Evolutionary conservation across 2,888 invertebrate genomes (phyloP).

Genomic region (Timandra comae): DNA sequence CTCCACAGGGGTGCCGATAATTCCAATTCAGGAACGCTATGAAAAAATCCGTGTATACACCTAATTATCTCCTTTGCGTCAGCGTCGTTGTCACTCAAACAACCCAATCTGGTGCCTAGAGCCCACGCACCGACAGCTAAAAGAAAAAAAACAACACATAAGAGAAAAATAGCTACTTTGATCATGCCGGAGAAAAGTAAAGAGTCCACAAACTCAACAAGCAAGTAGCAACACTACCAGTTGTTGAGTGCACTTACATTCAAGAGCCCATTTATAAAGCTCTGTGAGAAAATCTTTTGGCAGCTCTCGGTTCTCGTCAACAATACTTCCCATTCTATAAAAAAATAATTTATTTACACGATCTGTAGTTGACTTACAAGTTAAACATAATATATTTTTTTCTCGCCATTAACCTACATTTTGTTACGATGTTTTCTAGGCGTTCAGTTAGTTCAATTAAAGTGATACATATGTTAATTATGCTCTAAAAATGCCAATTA

Average conservation of each 20-base stretch:
- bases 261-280: conserved; percentile 88
- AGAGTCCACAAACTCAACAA: conserved; percentile 12
- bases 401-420: conserved; percentile 17
- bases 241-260: conserved; percentile 79
- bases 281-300: conserved; percentile 83
- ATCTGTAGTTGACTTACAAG: no score
- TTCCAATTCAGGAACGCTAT: conserved; percentile 85
- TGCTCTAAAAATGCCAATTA: conserved; percentile 23
- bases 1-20: conserved; percentile 86
- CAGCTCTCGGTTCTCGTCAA: conserved; percentile 78
- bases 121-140: conserved; percentile 88
- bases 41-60: conserved; percentile 85
- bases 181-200: conserved; percentile 25
- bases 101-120: conserved; percentile 87
- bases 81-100: conserved; percentile 81
- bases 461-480: conserved; percentile 21
- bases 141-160: conserved; percentile 26
- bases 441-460: no score
- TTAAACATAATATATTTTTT: conserved; percentile 1
- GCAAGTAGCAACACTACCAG: conserved; percentile 20
- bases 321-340: conserved; percentile 79
- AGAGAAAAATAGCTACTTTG: conserved; percentile 21
- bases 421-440: conserved; percentile 8
- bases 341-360: conserved; percentile 34
- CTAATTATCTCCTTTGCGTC: conserved; percentile 86